A percentile compares a stretch with the other conserved stretches of the same genome.
These are phyloP conservation scores for Stegana nigrithorax DNA, from an alignment of 2,888 invertebrate species.

Conservation along the genomic window DNA sequence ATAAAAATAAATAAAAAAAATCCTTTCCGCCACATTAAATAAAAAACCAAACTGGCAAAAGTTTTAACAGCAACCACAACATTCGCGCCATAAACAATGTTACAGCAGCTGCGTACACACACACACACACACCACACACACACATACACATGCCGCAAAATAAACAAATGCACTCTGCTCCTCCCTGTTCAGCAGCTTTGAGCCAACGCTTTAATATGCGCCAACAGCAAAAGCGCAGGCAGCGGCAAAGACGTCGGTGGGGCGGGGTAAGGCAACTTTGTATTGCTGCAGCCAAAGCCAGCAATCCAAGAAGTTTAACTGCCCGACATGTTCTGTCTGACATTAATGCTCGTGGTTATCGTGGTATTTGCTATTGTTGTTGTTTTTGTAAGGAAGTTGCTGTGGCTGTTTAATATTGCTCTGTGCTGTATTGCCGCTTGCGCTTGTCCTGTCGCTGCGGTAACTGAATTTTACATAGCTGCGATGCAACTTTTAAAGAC, in stretches of 20 bases:
- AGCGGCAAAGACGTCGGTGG: too few species aligned
- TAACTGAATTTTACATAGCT: too few species aligned
- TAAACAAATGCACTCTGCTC: too few species aligned
- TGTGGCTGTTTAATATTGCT: constrained; percentile 10
- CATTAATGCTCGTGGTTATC: constrained; percentile 19
- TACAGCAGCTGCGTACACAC: not conserved
- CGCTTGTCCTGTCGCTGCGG: too few species aligned
- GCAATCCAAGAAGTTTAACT: constrained; percentile 11
- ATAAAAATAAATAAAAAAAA: not conserved
- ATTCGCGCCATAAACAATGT: not conserved
- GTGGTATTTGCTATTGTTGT: constrained; percentile 5
- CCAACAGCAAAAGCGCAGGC: constrained; percentile 32
- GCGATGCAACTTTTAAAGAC: too few species aligned
- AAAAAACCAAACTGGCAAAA: constrained; percentile 30
- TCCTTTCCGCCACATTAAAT: constrained; percentile 1
- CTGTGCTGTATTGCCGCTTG: constrained; percentile 22
- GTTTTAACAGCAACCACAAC: constrained; percentile 55
- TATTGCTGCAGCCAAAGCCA: not conserved
- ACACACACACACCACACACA: constrained; percentile 4
- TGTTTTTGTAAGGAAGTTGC: not conserved
- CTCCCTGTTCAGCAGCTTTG: too few species aligned
- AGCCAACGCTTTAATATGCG: too few species aligned
- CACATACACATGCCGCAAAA: not conserved
- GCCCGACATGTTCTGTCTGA: constrained; percentile 14
- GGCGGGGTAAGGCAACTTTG: not conserved